Base-by-base conservation (phyloP, 2,113 vertebrate species). In the Calonectris borealis region DNA sequence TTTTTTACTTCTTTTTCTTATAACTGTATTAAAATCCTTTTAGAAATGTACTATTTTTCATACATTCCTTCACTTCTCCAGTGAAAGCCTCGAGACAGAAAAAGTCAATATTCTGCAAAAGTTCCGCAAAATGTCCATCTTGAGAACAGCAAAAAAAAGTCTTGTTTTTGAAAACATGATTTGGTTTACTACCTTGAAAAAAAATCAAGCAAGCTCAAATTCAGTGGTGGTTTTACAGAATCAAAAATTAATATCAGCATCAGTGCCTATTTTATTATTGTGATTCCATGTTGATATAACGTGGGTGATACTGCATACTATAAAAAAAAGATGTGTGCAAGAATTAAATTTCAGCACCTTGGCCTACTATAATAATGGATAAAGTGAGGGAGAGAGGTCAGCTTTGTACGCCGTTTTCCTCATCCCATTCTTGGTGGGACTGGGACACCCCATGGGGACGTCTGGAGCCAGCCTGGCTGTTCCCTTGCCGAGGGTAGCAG, bases 1-100 rank as follows among this genome's bases (percentile, higher is more conserved):
- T 42, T 94, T 96, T 86, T 88, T 84, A 83, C 13, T 87, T 58
- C 44, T 88, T 94, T 88, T 94, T 93, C 18, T 96, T 89, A 20
- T 26, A 91, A 76, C 16, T 65, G 44, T 52, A 95, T 92, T 82
- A 96, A 85, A 96, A 86, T 44, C 73, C 77, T 95, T 92, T 92
- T 61, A 96, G 78, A 96, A 96, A 73, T 54, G 20, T 27, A 38
- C 4, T 10, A 5, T n/a, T 71, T 81, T 49, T 78, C 27, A 54
- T 36, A 60, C 13, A 49, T 49, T 58, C 38, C n/a, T 77, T 54
- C 8, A 10, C 12, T 69, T 77, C 62, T 57, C 22, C 12, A 27
- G 25, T 61, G 36, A 44, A 93, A 75, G 4, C 13, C 19, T 49
- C 40, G 31, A 73, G 49, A 42, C 14, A 62, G 2, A 24, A 60